Percentiles rank a stretch among this genome's conserved stretches.
Evolutionary conservation across 1,140 invertebrate species (phyloP).

Genomic region (Drosophila paulistorum): DNA sequence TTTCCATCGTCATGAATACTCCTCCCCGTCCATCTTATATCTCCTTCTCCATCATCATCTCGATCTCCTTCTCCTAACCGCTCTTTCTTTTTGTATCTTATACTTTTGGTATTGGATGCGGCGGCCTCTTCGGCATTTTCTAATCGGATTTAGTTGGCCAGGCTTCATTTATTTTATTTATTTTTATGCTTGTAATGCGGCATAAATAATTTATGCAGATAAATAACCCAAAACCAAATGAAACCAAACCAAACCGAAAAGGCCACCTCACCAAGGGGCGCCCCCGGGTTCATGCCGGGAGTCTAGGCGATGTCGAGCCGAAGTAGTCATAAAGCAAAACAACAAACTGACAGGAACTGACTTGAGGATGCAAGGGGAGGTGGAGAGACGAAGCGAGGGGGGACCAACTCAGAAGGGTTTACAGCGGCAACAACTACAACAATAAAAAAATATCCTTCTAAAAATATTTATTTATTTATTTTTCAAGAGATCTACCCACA

Average conservation of each 20-base stretch:
- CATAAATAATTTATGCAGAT: constrained; percentile 81
- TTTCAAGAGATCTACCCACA: constrained; percentile 55
- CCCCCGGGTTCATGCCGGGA: constrained; percentile 8
- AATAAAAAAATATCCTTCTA: constrained; percentile 64
- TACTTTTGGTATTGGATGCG: not conserved
- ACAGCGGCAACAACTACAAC: constrained; percentile 36
- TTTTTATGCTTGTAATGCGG: constrained; percentile 79
- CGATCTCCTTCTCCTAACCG: not conserved
- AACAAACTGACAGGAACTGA: constrained; percentile 51
- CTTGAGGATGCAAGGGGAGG: not conserved
- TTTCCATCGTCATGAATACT: not conserved
- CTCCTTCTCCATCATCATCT: constrained; percentile 8
- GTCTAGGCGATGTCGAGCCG: constrained; percentile 16
- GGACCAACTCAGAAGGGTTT: constrained; percentile 26
- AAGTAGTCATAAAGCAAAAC: constrained; percentile 70
- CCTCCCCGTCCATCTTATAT: not conserved
- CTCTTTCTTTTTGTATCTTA: not conserved
- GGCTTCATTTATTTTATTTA: constrained; percentile 80
- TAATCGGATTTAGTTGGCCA: constrained; percentile 76
- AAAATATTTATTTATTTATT: constrained; percentile 82
- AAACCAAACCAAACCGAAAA: constrained; percentile 36
- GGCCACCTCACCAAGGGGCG: constrained; percentile 55
- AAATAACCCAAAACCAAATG: constrained; percentile 67
- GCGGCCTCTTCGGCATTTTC: constrained; percentile 62
- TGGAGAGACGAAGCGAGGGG: constrained; percentile 17